Evolutionary conservation across 2,797 vertebrate genomes (phyloP).

Genomic region (Eupleurogrammus muticus): DNA sequence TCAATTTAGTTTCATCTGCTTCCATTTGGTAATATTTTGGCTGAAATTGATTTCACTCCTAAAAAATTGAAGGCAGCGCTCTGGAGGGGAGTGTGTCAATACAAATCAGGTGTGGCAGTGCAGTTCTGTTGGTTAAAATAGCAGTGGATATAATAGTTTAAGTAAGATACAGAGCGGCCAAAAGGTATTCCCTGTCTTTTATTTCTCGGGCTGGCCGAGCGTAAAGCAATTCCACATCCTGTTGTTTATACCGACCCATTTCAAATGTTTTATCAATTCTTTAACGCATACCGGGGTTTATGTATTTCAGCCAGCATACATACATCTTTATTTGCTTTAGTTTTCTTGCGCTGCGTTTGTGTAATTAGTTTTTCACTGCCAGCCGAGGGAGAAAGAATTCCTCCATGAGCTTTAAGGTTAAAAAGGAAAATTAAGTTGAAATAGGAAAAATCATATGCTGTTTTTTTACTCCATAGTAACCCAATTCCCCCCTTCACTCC

Average conservation of each 20-base stretch:
- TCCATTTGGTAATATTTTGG: conserved; percentile 24
- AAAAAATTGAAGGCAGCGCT: conserved; percentile 19
- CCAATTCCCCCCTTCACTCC: too few relatives aligned
- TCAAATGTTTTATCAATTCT: background rate
- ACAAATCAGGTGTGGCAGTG: conserved; percentile 19
- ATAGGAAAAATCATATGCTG: too few relatives aligned
- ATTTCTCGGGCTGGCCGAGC: background rate
- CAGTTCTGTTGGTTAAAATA: conserved; percentile 20
- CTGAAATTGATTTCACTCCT: conserved; percentile 34
- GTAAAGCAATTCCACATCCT: background rate
- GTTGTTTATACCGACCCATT: background rate
- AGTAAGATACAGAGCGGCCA: background rate
- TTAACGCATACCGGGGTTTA: background rate
- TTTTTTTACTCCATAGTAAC: too few relatives aligned
- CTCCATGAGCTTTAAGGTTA: too few relatives aligned
- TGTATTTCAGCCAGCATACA: too few relatives aligned
- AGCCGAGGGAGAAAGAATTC: too few relatives aligned
- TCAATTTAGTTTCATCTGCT: conserved; percentile 13
- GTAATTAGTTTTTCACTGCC: too few relatives aligned
- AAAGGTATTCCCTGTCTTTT: background rate
- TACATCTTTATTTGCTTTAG: too few relatives aligned
- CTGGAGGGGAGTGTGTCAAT: conserved; percentile 21
- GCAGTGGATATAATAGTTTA: too few relatives aligned
- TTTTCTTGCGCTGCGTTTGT: too few relatives aligned
- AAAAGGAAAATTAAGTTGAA: too few relatives aligned